A percentile compares a stretch with the other conserved stretches of the same genome.
phyloP scores from a whole-genome alignment of 2,113 vertebrate species.

The Thamnophis sirtalis region DNA sequence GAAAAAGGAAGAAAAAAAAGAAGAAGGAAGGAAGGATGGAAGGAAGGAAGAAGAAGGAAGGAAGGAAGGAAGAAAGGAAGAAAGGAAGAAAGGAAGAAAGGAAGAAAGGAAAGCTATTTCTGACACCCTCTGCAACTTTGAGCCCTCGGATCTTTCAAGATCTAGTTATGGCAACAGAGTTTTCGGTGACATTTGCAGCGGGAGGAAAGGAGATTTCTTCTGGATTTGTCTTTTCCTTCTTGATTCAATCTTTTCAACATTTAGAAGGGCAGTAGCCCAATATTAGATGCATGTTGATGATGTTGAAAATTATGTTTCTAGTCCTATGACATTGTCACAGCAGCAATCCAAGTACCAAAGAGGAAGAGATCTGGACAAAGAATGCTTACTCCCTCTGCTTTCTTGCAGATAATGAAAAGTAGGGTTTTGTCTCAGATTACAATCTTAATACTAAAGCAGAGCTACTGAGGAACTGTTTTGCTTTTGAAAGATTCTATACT shows the following conservation, averaged over 20 bases:
- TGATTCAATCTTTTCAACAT: neutral
- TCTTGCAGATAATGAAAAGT: neutral
- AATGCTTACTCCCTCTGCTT: neutral
- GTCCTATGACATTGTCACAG: neutral
- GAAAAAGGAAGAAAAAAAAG: neutral
- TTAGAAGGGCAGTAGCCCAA: neutral
- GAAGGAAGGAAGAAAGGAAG: neutral
- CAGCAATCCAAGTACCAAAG: neutral
- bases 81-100: too few relatives aligned
- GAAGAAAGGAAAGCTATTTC: neutral
- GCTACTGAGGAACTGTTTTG: neutral
- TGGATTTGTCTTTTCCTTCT: neutral
- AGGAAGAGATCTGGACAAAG: neutral
- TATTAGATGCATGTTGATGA: neutral
- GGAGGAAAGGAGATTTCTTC: neutral
- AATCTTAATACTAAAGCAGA: neutral
- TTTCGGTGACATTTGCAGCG: neutral
- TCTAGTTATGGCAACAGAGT: too few relatives aligned
- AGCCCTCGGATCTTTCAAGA: neutral
- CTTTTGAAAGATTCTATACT: neutral
- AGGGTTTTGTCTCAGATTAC: neutral
- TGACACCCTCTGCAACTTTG: neutral
- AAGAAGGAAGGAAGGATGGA: too few relatives aligned
- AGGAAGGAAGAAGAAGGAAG: neutral
- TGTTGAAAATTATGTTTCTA: neutral